Evolutionary conservation across 2,888 invertebrate species (phyloP), one percentile per base, ranked within the genome.

Genomic region (Orthonevra nobilis): DNA sequence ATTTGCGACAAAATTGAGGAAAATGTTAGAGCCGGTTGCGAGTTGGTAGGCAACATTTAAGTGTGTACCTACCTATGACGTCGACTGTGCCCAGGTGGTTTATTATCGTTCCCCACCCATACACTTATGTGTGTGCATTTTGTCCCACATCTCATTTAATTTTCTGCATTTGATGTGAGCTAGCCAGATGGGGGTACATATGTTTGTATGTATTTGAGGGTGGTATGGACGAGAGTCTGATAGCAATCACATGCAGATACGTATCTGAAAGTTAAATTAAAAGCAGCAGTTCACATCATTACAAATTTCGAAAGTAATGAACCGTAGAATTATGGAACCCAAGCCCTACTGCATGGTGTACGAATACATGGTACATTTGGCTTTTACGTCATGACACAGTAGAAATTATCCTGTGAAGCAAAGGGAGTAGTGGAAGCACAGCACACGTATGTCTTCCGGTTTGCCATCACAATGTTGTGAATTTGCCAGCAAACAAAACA

Each of bases 251-350:
- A 5, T 23, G 5, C 23, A 4, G 3, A 34, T 23, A 23, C 12
- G 15, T 36, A 17, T 23, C 44, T 52, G 17, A 19, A 66, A 66
- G 46, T 28, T 36, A 56, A 66, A 64, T 60, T 60, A 44, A 60
- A 46, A 46, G 36, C 60, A 60, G 46, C 60, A 60, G 46, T 40
- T 34, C 54, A 34, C 54, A 42, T 66, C 64, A 66, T 66, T 46
- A 66, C 28, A 44, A 66, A 34, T 54, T 42, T 52, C 14, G 12
- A 36, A 46, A 66, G 54, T 66, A 56, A 66, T 66, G 56, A 46
- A 56, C 36, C 36, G 14, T 15, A 38, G 17, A 28, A 7, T 54
- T 15, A 56, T 56, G 17, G 58, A 14, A 10, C 28, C 19, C 1
- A 40, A 7, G 7, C 10, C 1, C 30, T 38, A 6, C 30, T 36